These are phyloP conservation scores for Heterodera carotae DNA, from an alignment of 1,140 invertebrate species.

Conservation along the genomic window DNA sequence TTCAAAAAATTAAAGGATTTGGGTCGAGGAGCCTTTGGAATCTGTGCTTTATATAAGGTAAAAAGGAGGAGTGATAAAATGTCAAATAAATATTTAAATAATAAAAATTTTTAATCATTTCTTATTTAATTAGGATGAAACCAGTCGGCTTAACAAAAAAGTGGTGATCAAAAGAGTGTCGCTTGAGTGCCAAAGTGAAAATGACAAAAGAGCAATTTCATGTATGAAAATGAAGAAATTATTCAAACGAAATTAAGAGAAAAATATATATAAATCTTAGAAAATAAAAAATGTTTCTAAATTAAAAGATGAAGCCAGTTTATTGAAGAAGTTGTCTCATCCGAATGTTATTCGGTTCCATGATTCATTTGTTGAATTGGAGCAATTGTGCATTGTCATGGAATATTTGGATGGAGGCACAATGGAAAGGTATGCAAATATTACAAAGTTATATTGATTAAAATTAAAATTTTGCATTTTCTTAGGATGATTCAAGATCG, in stretches of 20 bases:
- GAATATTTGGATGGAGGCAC: slow-evolving; percentile 70
- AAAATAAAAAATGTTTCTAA: slow-evolving; percentile 23
- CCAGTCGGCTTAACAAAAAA: slow-evolving; percentile 35
- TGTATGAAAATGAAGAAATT: slow-evolving; percentile 32
- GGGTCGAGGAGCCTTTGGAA: slow-evolving; percentile 34
- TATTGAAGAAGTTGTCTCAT: slow-evolving; percentile 69
- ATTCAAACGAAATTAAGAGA: slow-evolving; percentile 10
- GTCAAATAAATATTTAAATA: neutral
- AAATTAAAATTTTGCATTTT: neutral
- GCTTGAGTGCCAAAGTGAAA: slow-evolving; percentile 39
- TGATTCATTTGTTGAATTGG: slow-evolving; percentile 68
- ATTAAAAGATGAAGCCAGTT: slow-evolving; percentile 66
- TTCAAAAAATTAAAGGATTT: slow-evolving; percentile 35
- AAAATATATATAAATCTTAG: neutral
- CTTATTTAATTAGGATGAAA: slow-evolving; percentile 29
- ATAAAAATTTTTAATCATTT: neutral
- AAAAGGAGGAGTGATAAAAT: neutral
- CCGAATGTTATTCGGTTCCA: slow-evolving; percentile 71
- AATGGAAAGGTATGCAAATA: slow-evolving; percentile 62
- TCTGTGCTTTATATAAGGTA: slow-evolving; percentile 31
- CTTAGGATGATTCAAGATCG: slow-evolving; percentile 67
- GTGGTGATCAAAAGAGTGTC: slow-evolving; percentile 46
- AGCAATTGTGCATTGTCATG: slow-evolving; percentile 70
- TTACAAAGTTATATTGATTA: neutral
- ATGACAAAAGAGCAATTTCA: slow-evolving; percentile 39